Conservation (phyloP, 1,140 invertebrate genomes). For the Drosophila kurseongensis region DNA sequence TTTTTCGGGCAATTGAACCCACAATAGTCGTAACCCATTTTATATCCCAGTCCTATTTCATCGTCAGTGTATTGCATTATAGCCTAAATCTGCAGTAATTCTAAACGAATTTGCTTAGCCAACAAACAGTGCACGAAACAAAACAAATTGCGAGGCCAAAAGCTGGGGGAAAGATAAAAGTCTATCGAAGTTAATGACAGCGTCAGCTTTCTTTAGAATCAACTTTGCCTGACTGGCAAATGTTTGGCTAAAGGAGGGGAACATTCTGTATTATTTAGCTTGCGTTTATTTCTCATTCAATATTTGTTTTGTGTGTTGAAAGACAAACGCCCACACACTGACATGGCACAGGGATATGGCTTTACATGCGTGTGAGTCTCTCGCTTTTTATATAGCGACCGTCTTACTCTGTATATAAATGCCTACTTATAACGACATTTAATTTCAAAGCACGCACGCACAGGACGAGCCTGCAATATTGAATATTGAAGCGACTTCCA, state of each 20-base stretch:
- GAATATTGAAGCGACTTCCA: constrained; percentile 64
- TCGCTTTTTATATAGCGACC: constrained; percentile 34
- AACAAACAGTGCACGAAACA: constrained; percentile 5
- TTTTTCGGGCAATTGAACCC: too few species aligned
- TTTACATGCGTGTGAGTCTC: constrained; percentile 16
- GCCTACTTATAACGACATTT: constrained; percentile 82
- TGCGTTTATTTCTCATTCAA: constrained; percentile 78
- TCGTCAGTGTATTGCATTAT: neutral
- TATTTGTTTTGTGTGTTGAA: constrained; percentile 77
- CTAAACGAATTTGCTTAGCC: constrained; percentile 2
- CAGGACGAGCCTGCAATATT: constrained; percentile 70
- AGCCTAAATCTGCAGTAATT: constrained; percentile 2
- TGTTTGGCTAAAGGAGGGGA: constrained; percentile 3
- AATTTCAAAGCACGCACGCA: constrained; percentile 78
- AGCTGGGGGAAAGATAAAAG: constrained; percentile 22
- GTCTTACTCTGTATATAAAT: constrained; percentile 72
- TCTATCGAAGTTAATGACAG: constrained; percentile 56
- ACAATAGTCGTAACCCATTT: too few species aligned
- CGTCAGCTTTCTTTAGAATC: constrained; percentile 63
- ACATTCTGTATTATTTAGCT: constrained; percentile 59
- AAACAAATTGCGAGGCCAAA: constrained; percentile 21
- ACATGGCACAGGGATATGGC: constrained; percentile 27
- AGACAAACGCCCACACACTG: constrained; percentile 60
- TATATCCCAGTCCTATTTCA: neutral
- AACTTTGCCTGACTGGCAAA: constrained; percentile 26